Base-by-base conservation (phyloP, 2,113 vertebrate genomes). In the Otus sunia region DNA sequence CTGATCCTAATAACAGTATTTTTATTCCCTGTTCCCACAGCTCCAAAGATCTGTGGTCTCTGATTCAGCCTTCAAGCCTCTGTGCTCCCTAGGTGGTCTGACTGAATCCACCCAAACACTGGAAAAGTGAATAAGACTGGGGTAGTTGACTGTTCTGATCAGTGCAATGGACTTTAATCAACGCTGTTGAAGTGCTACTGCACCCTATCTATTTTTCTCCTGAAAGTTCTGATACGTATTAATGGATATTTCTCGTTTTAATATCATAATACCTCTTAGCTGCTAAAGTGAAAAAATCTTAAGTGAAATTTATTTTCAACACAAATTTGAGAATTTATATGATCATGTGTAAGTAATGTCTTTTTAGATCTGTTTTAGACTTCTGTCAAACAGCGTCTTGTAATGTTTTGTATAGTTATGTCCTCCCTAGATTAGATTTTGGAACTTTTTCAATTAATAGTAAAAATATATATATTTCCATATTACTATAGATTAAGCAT, bases 271-370 rank as follows among this genome's bases (percentile, higher is more conserved):
- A 55, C 4, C 5, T 50, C 8, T 55, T 52, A 71, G 12, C 12
- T 85, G 52, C 7, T 36, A 19, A 82, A 49, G 10, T 22, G 21
- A 91, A 93, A 90, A 66, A 67, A 21, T 2, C 6, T 26, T 14
- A 43, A 53, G 1, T 32, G 11, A 53, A 56, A 34, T 69, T 32
- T 36, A 0, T 43, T 88, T 63, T 50, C 32, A 52, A 67, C 4
- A 77, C 26, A 62, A 56, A 37, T 47, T 13, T 72, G 25, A 59
- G 3, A 15, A 45, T 71, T 91, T 72, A 14, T 63, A 26, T 34
- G 19, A 26, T 32, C 0, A 0, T 37, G 5, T 34, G 3, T 41
- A 63, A 52, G 4, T 60, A 62, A 36, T 32, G 3, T 34, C 10
- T 19, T 49, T 71, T 93, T 66, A 11, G 34, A 73, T 3, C 4